Evolutionary conservation across 1,140 invertebrate genomes (phyloP).

Genomic region (Drosophila sechellia): DNA sequence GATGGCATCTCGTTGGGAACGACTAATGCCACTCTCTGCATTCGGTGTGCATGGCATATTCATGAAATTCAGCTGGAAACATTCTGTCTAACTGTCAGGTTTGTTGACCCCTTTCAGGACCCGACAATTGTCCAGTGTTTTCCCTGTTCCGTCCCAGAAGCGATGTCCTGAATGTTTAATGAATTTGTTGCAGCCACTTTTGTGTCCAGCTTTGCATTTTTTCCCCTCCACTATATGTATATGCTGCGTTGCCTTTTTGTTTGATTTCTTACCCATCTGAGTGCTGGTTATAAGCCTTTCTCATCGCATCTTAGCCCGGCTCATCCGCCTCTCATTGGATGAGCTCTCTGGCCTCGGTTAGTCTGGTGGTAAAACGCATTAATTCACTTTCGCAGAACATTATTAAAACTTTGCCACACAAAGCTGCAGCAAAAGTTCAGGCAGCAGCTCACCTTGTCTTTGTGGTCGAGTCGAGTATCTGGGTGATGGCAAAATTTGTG

Average conservation of each 20-base stretch:
- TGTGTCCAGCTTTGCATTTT: slow-evolving; percentile 30
- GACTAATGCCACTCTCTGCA: background rate
- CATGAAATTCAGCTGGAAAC: slow-evolving; percentile 16
- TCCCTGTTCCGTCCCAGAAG: slow-evolving; percentile 29
- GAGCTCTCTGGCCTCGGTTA: slow-evolving; percentile 5
- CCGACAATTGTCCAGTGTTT: slow-evolving; percentile 30
- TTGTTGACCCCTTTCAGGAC: slow-evolving; percentile 30
- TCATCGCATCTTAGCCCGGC: slow-evolving; percentile 32
- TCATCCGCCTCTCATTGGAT: slow-evolving; percentile 18
- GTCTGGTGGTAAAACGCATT: slow-evolving; percentile 65
- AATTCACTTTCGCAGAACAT: slow-evolving; percentile 77
- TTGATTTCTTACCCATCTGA: slow-evolving; percentile 11
- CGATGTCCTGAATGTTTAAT: slow-evolving; percentile 68
- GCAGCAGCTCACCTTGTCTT: slow-evolving; percentile 49
- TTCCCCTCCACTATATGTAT: background rate
- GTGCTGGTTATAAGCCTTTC: slow-evolving; percentile 33
- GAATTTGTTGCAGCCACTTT: slow-evolving; percentile 68
- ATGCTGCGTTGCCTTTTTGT: slow-evolving; percentile 11
- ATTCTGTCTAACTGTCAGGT: slow-evolving; percentile 25
- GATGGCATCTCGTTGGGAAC: background rate
- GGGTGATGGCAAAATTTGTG: slow-evolving; percentile 62
- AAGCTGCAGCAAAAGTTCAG: slow-evolving; percentile 70
- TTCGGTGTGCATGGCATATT: slow-evolving; percentile 3
- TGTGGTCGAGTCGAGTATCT: slow-evolving; percentile 51
- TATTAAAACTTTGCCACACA: slow-evolving; percentile 78